Conservation (phyloP, 2,113 vertebrate genomes). For the Merops nubicus region DNA sequence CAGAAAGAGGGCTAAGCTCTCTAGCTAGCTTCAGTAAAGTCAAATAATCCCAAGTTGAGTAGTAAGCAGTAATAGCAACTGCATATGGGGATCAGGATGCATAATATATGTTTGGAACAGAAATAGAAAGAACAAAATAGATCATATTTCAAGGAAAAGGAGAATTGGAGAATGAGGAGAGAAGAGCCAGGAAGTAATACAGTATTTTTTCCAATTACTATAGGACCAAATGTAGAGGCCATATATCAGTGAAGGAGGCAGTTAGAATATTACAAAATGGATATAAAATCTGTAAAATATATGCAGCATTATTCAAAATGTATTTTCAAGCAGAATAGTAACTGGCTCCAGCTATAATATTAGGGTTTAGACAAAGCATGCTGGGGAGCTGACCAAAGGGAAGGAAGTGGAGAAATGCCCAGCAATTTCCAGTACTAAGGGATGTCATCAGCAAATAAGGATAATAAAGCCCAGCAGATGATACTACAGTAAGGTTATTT, state of each 20-base stretch:
- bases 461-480: not conserved
- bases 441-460: conserved; percentile 6
- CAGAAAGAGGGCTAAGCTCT: not conserved
- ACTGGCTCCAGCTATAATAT: conserved; percentile 11
- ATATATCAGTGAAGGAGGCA: conserved; percentile 49
- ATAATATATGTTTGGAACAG: conserved; percentile 37
- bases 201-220: conserved; percentile 60
- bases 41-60: conserved; percentile 5
- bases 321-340: conserved; percentile 51
- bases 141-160: conserved; percentile 59
- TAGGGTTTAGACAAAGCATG: conserved; percentile 25
- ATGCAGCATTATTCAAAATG: conserved; percentile 57
- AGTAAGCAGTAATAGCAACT: conserved; percentile 21
- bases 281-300: conserved; percentile 59
- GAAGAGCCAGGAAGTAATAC: conserved; percentile 61
- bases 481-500: not conserved
- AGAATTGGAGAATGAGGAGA: conserved; percentile 65
- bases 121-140: conserved; percentile 60
- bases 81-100: not conserved
- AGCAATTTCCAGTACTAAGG: conserved; percentile 37
- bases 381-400: not conserved
- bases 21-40: not conserved
- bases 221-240: conserved; percentile 50
- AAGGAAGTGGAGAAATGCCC: conserved; percentile 36
- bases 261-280: conserved; percentile 65